A percentile compares a stretch with the other conserved stretches of the same genome.
phyloP scores from a whole-genome alignment of 2,888 invertebrate species.

The Metallyticus violacea region DNA sequence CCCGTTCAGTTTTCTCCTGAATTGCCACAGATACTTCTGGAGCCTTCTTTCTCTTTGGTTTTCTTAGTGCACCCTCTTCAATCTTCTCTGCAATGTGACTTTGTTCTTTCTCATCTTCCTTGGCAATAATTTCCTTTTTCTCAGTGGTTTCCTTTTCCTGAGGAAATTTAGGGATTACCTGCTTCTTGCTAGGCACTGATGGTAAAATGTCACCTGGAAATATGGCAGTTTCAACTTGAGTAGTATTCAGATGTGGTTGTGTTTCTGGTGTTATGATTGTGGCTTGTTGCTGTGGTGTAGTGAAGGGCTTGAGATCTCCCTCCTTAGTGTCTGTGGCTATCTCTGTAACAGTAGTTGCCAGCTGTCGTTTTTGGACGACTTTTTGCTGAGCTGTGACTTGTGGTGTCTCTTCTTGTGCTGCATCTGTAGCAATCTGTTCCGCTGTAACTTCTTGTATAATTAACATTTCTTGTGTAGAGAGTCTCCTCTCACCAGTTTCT shows the following conservation, averaged over 20 bases:
- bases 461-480: slow-evolving; percentile 33
- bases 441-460: slow-evolving; percentile 34
- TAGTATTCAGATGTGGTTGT: slow-evolving; percentile 29
- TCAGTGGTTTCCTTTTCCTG: slow-evolving; percentile 24
- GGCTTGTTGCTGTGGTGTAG: slow-evolving; percentile 32
- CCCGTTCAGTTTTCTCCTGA: slow-evolving; percentile 33
- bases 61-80: slow-evolving; percentile 26
- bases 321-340: slow-evolving; percentile 32
- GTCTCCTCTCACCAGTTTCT: slow-evolving; percentile 32
- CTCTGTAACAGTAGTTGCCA: slow-evolving; percentile 31
- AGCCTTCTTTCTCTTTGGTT: slow-evolving; percentile 40
- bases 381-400: slow-evolving; percentile 25
- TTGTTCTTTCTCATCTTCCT: slow-evolving; percentile 7
- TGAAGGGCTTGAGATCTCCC: slow-evolving; percentile 25
- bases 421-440: slow-evolving; percentile 33
- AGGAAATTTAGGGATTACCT: slow-evolving; percentile 31
- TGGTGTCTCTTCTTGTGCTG: slow-evolving; percentile 29
- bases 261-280: slow-evolving; percentile 33
- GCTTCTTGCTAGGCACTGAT: slow-evolving; percentile 25
- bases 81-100: not conserved
- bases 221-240: slow-evolving; percentile 34
- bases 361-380: slow-evolving; percentile 32
- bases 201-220: slow-evolving; percentile 34
- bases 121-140: slow-evolving; percentile 5
- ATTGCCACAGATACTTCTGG: slow-evolving; percentile 37